Evolutionary conservation across 1,140 invertebrate genomes (phyloP), one percentile per base, ranked within the genome.

Genomic region (Neodiprion lecontei): DNA sequence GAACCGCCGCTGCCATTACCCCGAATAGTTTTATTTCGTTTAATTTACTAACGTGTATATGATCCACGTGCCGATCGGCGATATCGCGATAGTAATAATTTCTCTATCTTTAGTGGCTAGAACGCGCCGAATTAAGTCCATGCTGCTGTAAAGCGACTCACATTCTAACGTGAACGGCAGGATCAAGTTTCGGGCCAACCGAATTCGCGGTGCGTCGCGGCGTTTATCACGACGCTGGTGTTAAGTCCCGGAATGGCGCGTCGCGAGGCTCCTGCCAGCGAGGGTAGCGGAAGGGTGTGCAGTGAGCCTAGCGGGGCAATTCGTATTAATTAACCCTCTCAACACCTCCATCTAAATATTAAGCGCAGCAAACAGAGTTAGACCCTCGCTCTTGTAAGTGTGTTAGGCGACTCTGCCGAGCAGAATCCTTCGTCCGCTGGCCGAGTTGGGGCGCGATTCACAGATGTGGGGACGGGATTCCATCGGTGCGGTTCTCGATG

Each of bases 261-360:
- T 11, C n/a, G 53, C 53, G 53, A 61, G 3, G 76, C 77, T 72
- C 70, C 75, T 78, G 76, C 75, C 72, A 76, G 72, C 74, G 72
- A 75, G 74, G 77, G 53, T 17, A 14, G 11, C n/a, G 53, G 74
- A 79, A 79, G 75, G 76, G 77, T 69, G n/a, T 75, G 74, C 76
- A 76, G 72, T 72, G 66, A 74, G 40, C 67, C 67, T 47, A 69
- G 67, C 67, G 40, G n/a, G 70, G 81, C 80, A 78, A 82, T 85
- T 85, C 80, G 80, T 84, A 86, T 85, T 83, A 86, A 85, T 87
- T 85, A 86, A 83, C 80, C 78, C 79, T 79, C 80, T 80, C 79
- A 76, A 75, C 12, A 72, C 68, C 67, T 71, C 80, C 77, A 48
- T 78, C 75, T 75, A 84, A 83, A 82, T 81, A 82, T 82, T 81